Conservation (phyloP, 2,797 vertebrate species). For the Sebastes kiyomatsui region DNA sequence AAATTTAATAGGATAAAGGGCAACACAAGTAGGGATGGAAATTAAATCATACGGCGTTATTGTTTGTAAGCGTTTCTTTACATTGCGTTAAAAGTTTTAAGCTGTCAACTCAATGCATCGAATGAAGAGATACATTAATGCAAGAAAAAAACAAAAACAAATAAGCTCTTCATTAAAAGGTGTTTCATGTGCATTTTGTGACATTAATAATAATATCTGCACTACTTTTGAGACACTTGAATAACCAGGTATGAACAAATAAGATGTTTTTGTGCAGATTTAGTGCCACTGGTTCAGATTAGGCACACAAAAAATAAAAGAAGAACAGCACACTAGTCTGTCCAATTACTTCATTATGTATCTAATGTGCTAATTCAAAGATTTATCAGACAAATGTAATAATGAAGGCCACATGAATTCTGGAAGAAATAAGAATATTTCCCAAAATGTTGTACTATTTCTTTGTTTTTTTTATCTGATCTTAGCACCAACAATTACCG, state of each 20-base stretch:
- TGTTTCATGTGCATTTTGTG: too few species aligned
- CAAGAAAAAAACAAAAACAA: neutral
- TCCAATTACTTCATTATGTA: neutral
- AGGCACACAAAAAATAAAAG: neutral
- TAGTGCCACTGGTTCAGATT: neutral
- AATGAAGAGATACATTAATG: neutral
- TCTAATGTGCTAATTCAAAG: neutral
- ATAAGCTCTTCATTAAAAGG: too few species aligned
- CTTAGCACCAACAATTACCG: neutral
- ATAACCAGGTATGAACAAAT: neutral
- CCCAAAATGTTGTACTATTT: neutral
- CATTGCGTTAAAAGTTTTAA: constrained; percentile 6
- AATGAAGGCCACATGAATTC: constrained; percentile 1
- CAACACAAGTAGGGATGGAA: neutral
- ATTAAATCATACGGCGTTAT: neutral
- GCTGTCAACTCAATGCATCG: neutral
- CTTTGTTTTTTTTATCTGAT: neutral
- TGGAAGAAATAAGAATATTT: neutral
- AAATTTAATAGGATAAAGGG: neutral
- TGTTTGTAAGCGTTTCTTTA: neutral
- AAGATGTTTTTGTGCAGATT: neutral
- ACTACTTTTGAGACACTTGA: neutral
- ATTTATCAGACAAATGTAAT: neutral
- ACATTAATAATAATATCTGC: neutral
- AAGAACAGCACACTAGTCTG: neutral